phyloP scores from a whole-genome alignment of 1,140 invertebrate genomes.

The Meloidogyne chitwoodi region DNA sequence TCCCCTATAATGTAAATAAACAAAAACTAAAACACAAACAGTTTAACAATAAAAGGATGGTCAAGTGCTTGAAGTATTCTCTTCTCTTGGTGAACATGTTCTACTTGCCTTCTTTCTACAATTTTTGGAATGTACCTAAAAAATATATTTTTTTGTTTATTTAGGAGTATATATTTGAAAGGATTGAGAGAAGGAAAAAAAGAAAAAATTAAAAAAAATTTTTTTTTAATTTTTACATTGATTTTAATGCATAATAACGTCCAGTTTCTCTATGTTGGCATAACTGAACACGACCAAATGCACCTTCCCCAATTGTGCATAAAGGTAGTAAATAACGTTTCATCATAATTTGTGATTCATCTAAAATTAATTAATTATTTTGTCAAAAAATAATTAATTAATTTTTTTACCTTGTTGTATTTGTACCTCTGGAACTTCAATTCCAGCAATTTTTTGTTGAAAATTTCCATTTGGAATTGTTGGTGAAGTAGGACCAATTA shows the following conservation, averaged over 20 bases:
- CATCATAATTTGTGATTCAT: slow-evolving; percentile 16
- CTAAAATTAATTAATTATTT: neutral
- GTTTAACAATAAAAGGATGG: slow-evolving; percentile 57
- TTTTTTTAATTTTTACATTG: slow-evolving; percentile 26
- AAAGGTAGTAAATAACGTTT: slow-evolving; percentile 10
- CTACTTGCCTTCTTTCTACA: slow-evolving; percentile 47
- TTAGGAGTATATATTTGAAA: too few species aligned
- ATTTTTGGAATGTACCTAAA: slow-evolving; percentile 43
- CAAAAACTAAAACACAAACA: slow-evolving; percentile 30
- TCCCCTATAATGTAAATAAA: too few species aligned
- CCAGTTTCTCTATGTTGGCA: slow-evolving; percentile 44
- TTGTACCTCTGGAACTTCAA: neutral
- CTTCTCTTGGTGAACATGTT: slow-evolving; percentile 58
- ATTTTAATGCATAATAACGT: slow-evolving; percentile 55
- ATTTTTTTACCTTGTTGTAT: neutral
- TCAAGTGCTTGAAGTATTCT: slow-evolving; percentile 40
- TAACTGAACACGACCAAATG: slow-evolving; percentile 56
- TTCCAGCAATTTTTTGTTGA: neutral
- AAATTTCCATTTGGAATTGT: neutral
- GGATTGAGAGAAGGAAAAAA: neutral
- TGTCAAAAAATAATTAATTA: neutral
- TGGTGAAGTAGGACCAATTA: slow-evolving; percentile 1
- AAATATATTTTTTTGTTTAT: neutral
- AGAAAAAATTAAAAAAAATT: slow-evolving; percentile 17
- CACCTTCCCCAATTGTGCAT: slow-evolving; percentile 47